These are phyloP conservation scores for Perizoma affinitatum DNA, from an alignment of 2,888 invertebrate species.

Conservation along the genomic window DNA sequence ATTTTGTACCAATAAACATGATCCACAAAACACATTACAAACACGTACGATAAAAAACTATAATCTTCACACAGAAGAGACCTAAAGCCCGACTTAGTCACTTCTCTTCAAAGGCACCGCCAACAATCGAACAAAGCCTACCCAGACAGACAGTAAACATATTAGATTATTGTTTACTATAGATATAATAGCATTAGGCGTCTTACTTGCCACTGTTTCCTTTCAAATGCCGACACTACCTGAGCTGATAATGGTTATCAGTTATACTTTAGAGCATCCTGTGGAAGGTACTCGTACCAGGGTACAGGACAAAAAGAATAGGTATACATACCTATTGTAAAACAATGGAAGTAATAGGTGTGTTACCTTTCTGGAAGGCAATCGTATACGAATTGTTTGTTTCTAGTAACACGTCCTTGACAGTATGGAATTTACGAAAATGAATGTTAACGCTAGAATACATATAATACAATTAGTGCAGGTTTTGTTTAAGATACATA, in stretches of 20 bases:
- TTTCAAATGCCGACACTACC: constrained; percentile 58
- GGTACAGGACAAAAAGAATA: constrained; percentile 6
- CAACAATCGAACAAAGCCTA: constrained; percentile 52
- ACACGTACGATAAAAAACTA: background rate
- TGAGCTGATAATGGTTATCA: constrained; percentile 33
- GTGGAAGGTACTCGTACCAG: constrained; percentile 1
- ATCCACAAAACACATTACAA: background rate
- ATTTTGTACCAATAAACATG: no score
- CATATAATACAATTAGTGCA: no score
- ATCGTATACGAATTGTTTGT: constrained; percentile 28
- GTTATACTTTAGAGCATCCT: constrained; percentile 34
- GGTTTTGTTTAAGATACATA: no score
- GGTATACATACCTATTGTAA: constrained; percentile 12
- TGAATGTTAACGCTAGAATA: no score
- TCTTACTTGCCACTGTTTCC: constrained; percentile 69
- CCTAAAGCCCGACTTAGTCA: constrained; percentile 31
- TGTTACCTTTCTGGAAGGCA: constrained; percentile 25
- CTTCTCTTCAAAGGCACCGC: constrained; percentile 51
- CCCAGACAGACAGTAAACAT: constrained; percentile 56
- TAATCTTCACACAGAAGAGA: constrained; percentile 12
- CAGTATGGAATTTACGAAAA: background rate
- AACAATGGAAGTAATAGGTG: no score
- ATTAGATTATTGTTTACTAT: constrained; percentile 60
- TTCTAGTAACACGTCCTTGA: constrained; percentile 14
- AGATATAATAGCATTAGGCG: constrained; percentile 65